These are phyloP conservation scores for Dinocampus coccinellae DNA, from an alignment of 2,888 invertebrate genomes.

Conservation along the genomic window DNA sequence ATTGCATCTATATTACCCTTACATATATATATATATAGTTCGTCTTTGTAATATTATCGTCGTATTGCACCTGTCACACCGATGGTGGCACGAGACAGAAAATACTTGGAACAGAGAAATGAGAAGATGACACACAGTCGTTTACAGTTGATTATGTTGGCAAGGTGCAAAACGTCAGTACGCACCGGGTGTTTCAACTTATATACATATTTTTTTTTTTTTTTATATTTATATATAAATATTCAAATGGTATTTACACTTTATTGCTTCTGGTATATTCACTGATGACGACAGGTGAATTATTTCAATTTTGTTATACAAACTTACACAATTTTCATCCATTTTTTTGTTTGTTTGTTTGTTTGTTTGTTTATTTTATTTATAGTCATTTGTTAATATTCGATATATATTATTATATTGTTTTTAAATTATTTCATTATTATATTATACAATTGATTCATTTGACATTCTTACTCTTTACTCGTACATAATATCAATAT, in stretches of 20 bases:
- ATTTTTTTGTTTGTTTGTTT: too few relatives aligned
- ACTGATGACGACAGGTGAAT: constrained; percentile 15
- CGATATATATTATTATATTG: too few relatives aligned
- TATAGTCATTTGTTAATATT: too few relatives aligned
- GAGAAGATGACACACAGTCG: constrained; percentile 18
- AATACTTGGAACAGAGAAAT: neutral
- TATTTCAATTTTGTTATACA: neutral
- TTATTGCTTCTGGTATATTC: constrained; percentile 10
- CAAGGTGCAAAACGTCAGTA: constrained; percentile 15
- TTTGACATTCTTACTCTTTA: too few relatives aligned
- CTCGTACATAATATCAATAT: too few relatives aligned
- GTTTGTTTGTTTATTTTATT: too few relatives aligned
- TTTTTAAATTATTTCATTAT: too few relatives aligned
- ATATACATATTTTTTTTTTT: neutral
- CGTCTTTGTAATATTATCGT: neutral
- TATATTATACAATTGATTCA: too few relatives aligned
- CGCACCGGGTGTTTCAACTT: neutral
- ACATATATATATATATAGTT: neutral
- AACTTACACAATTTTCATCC: neutral
- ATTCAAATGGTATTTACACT: neutral
- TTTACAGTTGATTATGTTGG: constrained; percentile 2
- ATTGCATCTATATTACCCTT: neutral
- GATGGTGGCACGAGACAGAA: constrained; percentile 17
- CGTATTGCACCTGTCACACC: constrained; percentile 21
- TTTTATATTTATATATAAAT: neutral